These are phyloP conservation scores for Anhinga anhinga DNA, from an alignment of 2,113 vertebrate species.

Conservation along the genomic window DNA sequence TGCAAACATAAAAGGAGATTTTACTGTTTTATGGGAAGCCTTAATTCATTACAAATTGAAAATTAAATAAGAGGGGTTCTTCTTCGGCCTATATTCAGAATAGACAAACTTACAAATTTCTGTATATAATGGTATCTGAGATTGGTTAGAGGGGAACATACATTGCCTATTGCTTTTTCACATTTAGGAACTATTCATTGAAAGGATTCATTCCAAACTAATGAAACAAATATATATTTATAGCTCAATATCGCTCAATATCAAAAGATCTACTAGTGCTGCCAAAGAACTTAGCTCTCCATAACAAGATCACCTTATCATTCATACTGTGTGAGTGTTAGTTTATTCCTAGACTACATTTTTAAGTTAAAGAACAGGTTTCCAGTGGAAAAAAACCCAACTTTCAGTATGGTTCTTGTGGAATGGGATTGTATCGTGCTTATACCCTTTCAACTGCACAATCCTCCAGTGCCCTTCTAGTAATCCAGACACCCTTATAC, in stretches of 20 bases:
- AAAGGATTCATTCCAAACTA: not conserved
- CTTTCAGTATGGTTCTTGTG: not conserved
- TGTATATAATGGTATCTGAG: not conserved
- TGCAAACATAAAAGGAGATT: not conserved
- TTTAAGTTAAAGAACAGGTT: not conserved
- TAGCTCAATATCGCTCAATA: not conserved
- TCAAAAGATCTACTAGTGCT: not conserved
- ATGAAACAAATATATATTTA: not conserved
- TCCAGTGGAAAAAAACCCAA: fast-evolving
- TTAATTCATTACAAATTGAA: not conserved
- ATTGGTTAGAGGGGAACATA: not conserved
- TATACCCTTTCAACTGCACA: not conserved
- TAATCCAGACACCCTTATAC: not conserved
- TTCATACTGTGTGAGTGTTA: not conserved
- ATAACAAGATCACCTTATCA: not conserved
- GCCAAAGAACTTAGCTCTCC: not conserved
- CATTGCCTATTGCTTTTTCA: not conserved
- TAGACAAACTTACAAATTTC: not conserved
- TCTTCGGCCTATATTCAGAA: not conserved
- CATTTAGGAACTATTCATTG: not conserved
- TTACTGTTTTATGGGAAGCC: not conserved
- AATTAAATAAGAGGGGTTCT: not conserved
- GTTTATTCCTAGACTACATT: not conserved
- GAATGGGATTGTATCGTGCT: not conserved
- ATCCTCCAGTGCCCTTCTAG: not conserved